Base-by-base conservation (phyloP, 2,113 vertebrate genomes). In the Zosterops pallidus region DNA sequence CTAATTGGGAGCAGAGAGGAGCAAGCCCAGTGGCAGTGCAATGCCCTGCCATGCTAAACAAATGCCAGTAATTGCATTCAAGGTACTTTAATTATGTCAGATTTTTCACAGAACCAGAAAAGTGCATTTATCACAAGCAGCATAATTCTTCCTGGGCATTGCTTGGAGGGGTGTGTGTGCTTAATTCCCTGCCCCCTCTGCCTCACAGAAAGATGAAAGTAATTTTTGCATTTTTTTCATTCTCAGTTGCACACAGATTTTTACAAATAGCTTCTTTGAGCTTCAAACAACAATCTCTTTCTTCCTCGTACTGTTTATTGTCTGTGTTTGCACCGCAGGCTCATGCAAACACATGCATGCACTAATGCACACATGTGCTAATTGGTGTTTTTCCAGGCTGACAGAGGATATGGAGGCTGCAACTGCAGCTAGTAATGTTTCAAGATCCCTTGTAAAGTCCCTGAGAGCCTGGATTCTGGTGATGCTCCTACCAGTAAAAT, bases 1-100 rank as follows among this genome's bases (percentile, higher is more conserved):
- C 98, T 98, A 98, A 98, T 98, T 98, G 98, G 98, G 97, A 98
- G 97, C 97, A 97, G 96, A 96, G 97, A 97, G 95, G 95, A 96
- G 93, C 0, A 64, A 79, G 96, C 97, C 96, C 97, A 82, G 96
- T 97, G 90, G 98, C 97, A 91, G 93, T 85, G 75, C 92, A 92
- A 44, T 95, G 96, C 92, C 96, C 97, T 94, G 89, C 97, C 94
- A 96, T 74, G 95, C 97, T 97, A 96, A 97, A 97, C 95, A 97
- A 97, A 96, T 90, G 84, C 94, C 33, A 52, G 92, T 97, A 97
- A 97, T 97, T 97, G 96, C 94, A 85, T 97, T 95, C 90, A 76
- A 68, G 91, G 96, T 97, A 96, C 97, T 96, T 98, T 96, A 97
- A 97, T 98, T 98, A 96, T 94, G 97, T 97, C 97, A 95, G 96